Evolutionary conservation across 1,140 invertebrate genomes (phyloP).

Genomic region (Ceratina japonica): DNA sequence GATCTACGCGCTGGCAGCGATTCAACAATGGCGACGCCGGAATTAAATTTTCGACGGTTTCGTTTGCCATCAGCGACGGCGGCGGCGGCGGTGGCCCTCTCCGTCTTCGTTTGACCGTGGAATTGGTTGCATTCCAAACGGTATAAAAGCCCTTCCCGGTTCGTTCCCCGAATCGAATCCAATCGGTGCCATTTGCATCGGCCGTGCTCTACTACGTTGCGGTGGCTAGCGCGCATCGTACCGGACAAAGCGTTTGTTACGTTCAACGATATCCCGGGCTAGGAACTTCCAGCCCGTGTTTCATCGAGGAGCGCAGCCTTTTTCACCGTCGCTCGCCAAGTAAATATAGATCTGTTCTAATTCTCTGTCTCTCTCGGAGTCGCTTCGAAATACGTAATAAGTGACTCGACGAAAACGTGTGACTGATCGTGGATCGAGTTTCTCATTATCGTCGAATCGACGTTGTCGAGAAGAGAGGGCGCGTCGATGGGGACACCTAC

Average conservation of each 20-base stretch:
- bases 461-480: conserved; percentile 32
- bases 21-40: conserved; percentile 58
- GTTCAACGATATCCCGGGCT: neutral
- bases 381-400: neutral
- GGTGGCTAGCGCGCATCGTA: no score
- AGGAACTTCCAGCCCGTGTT: neutral
- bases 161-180: conserved; percentile 1
- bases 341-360: conserved; percentile 54
- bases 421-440: conserved; percentile 8
- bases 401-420: no score
- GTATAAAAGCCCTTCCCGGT: conserved; percentile 28
- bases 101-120: conserved; percentile 54
- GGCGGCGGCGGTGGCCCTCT: neutral
- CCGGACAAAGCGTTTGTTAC: neutral
- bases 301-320: conserved; percentile 58
- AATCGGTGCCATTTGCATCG: neutral
- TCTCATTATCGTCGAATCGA: no score
- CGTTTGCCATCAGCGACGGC: conserved; percentile 41
- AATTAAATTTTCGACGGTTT: conserved; percentile 62
- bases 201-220: no score
- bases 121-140: conserved; percentile 62
- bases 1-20: conserved; percentile 61
- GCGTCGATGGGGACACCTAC: conserved; percentile 35
- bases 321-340: conserved; percentile 58
- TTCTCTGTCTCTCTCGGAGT: conserved; percentile 1